phyloP scores from a whole-genome alignment of 2,888 invertebrate species.

The Deroplatys truncata region DNA sequence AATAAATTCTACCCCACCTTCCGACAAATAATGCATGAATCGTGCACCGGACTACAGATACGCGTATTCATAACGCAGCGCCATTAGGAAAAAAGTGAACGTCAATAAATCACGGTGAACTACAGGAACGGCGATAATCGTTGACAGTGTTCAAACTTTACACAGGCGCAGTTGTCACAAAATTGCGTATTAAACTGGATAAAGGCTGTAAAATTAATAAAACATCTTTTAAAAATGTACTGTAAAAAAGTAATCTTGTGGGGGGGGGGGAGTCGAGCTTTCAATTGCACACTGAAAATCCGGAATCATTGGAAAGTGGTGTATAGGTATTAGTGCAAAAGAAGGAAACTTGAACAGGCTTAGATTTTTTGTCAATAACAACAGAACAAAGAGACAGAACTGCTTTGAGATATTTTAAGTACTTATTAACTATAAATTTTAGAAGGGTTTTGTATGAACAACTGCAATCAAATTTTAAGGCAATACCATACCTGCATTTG shows the following conservation, averaged over 20 bases:
- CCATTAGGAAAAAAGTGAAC: not conserved
- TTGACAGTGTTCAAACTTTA: not conserved
- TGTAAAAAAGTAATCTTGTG: not conserved
- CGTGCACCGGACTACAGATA: not conserved
- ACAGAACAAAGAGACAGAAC: too few relatives aligned
- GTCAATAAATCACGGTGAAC: not conserved
- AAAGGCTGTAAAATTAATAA: not conserved
- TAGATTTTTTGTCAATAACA: too few relatives aligned
- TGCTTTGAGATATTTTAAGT: too few relatives aligned
- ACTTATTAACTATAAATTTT: too few relatives aligned
- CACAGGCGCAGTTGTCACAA: not conserved
- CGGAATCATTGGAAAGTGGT: not conserved
- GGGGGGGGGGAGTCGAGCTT: not conserved
- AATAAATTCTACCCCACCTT: not conserved
- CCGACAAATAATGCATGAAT: not conserved
- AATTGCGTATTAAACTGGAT: not conserved
- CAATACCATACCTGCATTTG: too few relatives aligned
- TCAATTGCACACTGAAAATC: not conserved
- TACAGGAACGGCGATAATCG: not conserved
- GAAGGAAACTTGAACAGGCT: too few relatives aligned
- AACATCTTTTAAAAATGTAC: not conserved
- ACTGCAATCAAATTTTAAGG: too few relatives aligned
- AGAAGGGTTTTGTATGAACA: too few relatives aligned
- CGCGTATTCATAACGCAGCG: not conserved
- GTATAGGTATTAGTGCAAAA: too few relatives aligned